A percentile compares a stretch with the other conserved stretches of the same genome.
phyloP scores from a whole-genome alignment of 1,140 invertebrate genomes.

The Pseudomyrmex gracilis region DNA sequence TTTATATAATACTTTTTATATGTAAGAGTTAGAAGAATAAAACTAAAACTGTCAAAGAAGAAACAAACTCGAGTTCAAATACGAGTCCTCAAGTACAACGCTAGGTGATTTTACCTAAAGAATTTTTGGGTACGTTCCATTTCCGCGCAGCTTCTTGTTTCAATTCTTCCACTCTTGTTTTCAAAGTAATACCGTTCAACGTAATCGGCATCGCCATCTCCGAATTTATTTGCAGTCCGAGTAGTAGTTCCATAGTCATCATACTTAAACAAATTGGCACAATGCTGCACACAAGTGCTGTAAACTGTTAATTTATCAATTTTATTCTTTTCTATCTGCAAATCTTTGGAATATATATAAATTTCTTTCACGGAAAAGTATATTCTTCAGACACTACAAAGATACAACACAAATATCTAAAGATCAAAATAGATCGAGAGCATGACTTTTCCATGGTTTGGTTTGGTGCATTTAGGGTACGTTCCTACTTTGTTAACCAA shows the following conservation, averaged over 20 bases:
- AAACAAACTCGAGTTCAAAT: neutral
- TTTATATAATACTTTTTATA: neutral
- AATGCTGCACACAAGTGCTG: too few relatives aligned
- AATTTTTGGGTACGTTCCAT: constrained; percentile 82
- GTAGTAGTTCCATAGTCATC: constrained; percentile 77
- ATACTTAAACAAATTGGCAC: constrained; percentile 41
- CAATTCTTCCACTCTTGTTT: constrained; percentile 84
- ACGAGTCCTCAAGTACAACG: constrained; percentile 20
- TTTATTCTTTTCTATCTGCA: too few relatives aligned
- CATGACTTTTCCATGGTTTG: too few relatives aligned
- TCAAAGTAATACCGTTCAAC: constrained; percentile 85
- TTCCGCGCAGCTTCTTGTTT: constrained; percentile 82
- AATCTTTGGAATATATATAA: too few relatives aligned
- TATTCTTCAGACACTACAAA: too few relatives aligned
- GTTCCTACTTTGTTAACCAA: too few relatives aligned
- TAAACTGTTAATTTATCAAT: too few relatives aligned
- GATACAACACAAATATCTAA: too few relatives aligned
- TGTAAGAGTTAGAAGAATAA: neutral
- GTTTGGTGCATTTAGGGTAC: too few relatives aligned
- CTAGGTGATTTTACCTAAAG: constrained; percentile 81
- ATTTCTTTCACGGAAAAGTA: too few relatives aligned
- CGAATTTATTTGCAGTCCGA: constrained; percentile 79
- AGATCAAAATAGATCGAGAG: too few relatives aligned
- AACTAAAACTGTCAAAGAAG: neutral
- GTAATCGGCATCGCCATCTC: constrained; percentile 82